phyloP scores from a whole-genome alignment of 1,140 invertebrate genomes.

The Drosophila bipectinata region DNA sequence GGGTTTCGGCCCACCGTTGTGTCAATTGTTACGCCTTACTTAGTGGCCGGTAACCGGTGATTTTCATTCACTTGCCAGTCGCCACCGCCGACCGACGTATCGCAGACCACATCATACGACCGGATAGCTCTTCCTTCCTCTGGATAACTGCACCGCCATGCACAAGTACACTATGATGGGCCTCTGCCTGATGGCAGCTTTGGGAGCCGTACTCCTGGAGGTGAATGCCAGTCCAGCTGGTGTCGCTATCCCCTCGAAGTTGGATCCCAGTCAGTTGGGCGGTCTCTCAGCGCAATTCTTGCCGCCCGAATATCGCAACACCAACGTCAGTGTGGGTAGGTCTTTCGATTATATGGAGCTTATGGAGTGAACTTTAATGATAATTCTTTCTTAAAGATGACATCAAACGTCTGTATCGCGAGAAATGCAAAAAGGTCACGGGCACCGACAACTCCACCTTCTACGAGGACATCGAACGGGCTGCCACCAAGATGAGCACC shows the following conservation, averaged over 20 bases:
- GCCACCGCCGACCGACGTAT: constrained; percentile 11
- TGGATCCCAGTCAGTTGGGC: constrained; percentile 52
- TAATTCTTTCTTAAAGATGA: constrained; percentile 40
- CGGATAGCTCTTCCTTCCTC: neutral
- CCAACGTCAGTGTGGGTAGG: constrained; percentile 66
- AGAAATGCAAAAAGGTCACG: constrained; percentile 74
- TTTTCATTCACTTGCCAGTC: constrained; percentile 33
- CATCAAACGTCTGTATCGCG: constrained; percentile 61
- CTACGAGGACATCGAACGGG: constrained; percentile 74
- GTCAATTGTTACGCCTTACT: neutral
- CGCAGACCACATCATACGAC: neutral
- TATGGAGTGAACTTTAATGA: neutral
- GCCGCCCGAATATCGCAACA: constrained; percentile 67
- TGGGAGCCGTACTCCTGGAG: constrained; percentile 61
- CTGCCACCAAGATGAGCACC: constrained; percentile 64
- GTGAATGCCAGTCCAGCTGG: constrained; percentile 48
- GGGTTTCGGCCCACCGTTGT: constrained; percentile 17
- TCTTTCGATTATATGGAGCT: neutral
- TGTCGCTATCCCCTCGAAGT: neutral
- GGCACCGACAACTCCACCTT: constrained; percentile 60
- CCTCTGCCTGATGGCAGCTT: constrained; percentile 54
- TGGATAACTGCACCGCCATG: constrained; percentile 27
- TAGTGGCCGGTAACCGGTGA: constrained; percentile 3
- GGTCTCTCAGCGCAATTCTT: constrained; percentile 57
- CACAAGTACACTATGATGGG: constrained; percentile 60